A percentile compares a stretch with the other conserved stretches of the same genome.
These are phyloP conservation scores for Laticauda laticaudata DNA, from an alignment of 2,113 vertebrate genomes.

Conservation along the genomic window DNA sequence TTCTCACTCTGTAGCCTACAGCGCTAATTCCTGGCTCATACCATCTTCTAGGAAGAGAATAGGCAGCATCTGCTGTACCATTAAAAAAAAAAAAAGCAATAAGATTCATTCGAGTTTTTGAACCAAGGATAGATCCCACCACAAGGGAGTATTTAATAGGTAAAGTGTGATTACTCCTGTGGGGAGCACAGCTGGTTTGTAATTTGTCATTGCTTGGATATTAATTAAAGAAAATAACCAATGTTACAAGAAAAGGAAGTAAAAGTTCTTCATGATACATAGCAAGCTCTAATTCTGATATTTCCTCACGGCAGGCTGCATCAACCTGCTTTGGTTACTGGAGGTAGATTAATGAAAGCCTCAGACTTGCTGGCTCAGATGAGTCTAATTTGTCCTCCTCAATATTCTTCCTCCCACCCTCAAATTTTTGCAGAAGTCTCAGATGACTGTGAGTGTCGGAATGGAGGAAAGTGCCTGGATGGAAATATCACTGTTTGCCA, in stretches of 20 bases:
- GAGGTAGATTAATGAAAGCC: not conserved
- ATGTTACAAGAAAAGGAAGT: not conserved
- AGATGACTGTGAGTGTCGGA: constrained; percentile 86
- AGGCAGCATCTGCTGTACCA: too few species aligned
- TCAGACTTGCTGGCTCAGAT: not conserved
- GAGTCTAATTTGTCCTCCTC: not conserved
- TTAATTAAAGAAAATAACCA: constrained; percentile 1
- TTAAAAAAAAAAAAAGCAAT: constrained; percentile 5
- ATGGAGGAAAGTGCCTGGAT: constrained; percentile 86
- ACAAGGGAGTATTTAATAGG: constrained; percentile 1
- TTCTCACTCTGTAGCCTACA: not conserved
- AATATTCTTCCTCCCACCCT: not conserved
- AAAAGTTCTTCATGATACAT: not conserved
- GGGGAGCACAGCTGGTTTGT: not conserved
- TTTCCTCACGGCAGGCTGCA: not conserved
- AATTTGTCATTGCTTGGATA: constrained; percentile 5
- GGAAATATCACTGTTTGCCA: constrained; percentile 83
- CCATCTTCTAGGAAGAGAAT: not conserved
- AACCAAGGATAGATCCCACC: not conserved
- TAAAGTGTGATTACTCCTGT: not conserved
- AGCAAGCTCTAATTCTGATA: not conserved
- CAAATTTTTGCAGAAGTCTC: constrained; percentile 57
- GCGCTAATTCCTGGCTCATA: constrained; percentile 3
- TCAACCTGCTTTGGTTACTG: not conserved
- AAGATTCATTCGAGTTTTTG: not conserved